Conservation (phyloP, 2,113 vertebrate genomes). For the Butorides virescens region DNA sequence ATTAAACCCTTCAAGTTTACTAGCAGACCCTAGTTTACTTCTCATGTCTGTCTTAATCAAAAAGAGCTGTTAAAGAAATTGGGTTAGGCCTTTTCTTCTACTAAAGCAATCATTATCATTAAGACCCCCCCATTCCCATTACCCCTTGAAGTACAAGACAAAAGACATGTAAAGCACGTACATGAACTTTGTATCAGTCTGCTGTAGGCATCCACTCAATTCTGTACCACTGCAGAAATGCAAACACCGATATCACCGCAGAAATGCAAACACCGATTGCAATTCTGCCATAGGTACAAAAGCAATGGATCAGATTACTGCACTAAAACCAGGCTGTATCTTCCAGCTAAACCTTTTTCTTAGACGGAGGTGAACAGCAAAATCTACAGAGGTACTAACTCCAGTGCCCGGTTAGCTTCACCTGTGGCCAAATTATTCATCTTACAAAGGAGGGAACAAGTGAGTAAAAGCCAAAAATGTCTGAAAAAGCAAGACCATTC, state of each 20-base stretch:
- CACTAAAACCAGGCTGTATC: background rate
- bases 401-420: background rate
- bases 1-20: background rate
- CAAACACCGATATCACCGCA: background rate
- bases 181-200: background rate
- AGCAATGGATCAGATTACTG: background rate
- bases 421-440: background rate
- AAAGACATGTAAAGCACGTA: background rate
- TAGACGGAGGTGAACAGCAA: background rate
- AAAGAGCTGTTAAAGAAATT: background rate
- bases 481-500: background rate
- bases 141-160: background rate
- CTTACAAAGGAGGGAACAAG: background rate
- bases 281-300: background rate
- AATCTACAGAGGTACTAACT: background rate
- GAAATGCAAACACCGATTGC: background rate
- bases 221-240: background rate
- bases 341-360: background rate
- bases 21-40: background rate
- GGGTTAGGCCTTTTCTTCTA: background rate
- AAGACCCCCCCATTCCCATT: background rate
- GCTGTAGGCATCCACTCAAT: background rate
- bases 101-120: background rate
- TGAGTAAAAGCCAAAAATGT: background rate
- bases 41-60: background rate